Conservation (phyloP, 2,888 invertebrate species). For the Ommatoiulus sabulosus region DNA sequence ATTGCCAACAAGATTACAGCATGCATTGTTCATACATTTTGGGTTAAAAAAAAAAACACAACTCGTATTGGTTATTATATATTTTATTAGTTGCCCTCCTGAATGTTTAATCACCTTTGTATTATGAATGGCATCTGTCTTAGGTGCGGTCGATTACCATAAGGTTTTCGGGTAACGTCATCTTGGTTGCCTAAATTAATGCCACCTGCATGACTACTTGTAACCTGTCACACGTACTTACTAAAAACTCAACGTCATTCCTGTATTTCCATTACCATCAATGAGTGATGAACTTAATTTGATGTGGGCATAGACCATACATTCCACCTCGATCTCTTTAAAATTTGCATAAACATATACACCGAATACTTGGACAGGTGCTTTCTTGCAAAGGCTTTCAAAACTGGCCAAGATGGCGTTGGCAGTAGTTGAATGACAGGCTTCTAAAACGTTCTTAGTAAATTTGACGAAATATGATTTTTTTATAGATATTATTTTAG, state of each 20-base stretch:
- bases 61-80: background rate
- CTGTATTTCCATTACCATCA: background rate
- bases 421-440: too few species aligned
- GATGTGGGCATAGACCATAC: background rate
- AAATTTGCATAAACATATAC: too few species aligned
- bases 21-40: background rate
- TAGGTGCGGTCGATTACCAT: background rate
- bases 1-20: background rate
- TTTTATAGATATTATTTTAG: too few species aligned
- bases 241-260: background rate
- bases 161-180: background rate
- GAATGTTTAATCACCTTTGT: background rate
- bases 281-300: background rate
- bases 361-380: too few species aligned
- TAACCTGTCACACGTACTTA: background rate
- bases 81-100: background rate
- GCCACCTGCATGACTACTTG: background rate
- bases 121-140: background rate
- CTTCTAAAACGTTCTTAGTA: too few species aligned
- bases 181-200: background rate
- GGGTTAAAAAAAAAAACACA: background rate
- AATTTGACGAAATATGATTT: too few species aligned
- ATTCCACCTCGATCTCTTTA: background rate
- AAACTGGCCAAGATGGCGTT: too few species aligned
- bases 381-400: too few species aligned